Percentiles rank a stretch among this genome's conserved stretches.
phyloP scores from a whole-genome alignment of 2,888 invertebrate species.

The Maniola hyperantus region DNA sequence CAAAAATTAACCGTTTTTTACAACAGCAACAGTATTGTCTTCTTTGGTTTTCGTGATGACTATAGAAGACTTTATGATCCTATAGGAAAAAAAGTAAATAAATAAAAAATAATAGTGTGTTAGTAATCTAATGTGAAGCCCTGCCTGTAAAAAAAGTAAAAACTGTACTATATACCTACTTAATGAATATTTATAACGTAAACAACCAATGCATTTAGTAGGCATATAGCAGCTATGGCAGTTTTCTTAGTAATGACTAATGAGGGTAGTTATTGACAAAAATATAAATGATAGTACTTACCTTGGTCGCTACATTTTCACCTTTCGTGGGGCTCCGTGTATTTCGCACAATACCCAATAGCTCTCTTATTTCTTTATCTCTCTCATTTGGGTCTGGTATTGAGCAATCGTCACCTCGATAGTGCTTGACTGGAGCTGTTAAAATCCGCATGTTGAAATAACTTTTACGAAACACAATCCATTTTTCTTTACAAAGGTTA shows the following conservation, averaged over 20 bases:
- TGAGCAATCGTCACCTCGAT: constrained; percentile 62
- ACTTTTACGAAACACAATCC: background rate
- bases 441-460: background rate
- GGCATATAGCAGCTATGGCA: no score
- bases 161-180: no score
- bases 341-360: constrained; percentile 53
- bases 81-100: constrained; percentile 23
- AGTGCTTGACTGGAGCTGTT: constrained; percentile 61
- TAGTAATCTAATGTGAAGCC: no score
- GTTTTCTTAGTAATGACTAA: no score
- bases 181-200: no score
- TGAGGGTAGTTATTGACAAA: background rate
- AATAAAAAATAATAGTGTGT: constrained; percentile 19
- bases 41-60: background rate
- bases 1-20: constrained; percentile 33
- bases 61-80: constrained; percentile 13
- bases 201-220: no score
- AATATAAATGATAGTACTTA: constrained; percentile 9
- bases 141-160: no score
- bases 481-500: background rate
- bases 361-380: constrained; percentile 64
- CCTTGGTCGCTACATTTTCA: constrained; percentile 4
- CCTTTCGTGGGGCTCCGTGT: constrained; percentile 12
- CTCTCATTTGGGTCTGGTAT: constrained; percentile 59
- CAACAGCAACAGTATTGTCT: constrained; percentile 15